Evolutionary conservation across 2,797 vertebrate genomes (phyloP).

Genomic region (Amphiprion clarkii): DNA sequence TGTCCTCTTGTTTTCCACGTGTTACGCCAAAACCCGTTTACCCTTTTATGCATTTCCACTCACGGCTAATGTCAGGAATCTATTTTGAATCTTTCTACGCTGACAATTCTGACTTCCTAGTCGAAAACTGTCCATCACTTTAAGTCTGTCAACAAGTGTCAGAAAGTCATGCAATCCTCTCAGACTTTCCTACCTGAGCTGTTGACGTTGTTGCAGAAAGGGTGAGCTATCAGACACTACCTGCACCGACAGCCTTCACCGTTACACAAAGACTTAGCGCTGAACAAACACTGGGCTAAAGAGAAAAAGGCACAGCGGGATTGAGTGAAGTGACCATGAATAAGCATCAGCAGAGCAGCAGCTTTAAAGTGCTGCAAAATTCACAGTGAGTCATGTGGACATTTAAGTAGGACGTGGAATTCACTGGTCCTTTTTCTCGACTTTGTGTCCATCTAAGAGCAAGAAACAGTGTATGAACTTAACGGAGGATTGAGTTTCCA

Average conservation of each 20-base stretch:
- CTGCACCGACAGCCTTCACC: constrained; percentile 42
- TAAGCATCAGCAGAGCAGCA: constrained; percentile 57
- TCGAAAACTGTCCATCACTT: constrained; percentile 70
- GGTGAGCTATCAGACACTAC: constrained; percentile 46
- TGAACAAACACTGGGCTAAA: constrained; percentile 50
- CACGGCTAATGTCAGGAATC: constrained; percentile 52
- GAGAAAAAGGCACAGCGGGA: constrained; percentile 36
- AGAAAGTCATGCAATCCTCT: constrained; percentile 63
- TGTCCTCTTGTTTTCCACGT: constrained; percentile 69
- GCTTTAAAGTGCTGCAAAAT: constrained; percentile 64
- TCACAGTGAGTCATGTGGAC: constrained; percentile 49
- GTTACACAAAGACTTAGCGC: constrained; percentile 38
- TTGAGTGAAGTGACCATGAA: constrained; percentile 64
- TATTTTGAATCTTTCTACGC: constrained; percentile 35
- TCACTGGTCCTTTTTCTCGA: constrained; percentile 54
- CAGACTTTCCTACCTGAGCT: constrained; percentile 45
- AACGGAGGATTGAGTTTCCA: constrained; percentile 68
- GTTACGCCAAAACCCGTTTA: constrained; percentile 60
- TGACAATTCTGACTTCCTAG: constrained; percentile 47
- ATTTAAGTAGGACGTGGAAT: constrained; percentile 65
- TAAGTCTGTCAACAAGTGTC: constrained; percentile 71
- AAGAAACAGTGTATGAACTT: constrained; percentile 60
- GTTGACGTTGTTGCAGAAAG: constrained; percentile 42
- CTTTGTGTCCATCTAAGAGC: constrained; percentile 29
- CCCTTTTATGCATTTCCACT: constrained; percentile 58